A percentile compares a stretch with the other conserved stretches of the same genome.
phyloP scores from a whole-genome alignment of 2,797 vertebrate genomes.

The Anguilla obscura region DNA sequence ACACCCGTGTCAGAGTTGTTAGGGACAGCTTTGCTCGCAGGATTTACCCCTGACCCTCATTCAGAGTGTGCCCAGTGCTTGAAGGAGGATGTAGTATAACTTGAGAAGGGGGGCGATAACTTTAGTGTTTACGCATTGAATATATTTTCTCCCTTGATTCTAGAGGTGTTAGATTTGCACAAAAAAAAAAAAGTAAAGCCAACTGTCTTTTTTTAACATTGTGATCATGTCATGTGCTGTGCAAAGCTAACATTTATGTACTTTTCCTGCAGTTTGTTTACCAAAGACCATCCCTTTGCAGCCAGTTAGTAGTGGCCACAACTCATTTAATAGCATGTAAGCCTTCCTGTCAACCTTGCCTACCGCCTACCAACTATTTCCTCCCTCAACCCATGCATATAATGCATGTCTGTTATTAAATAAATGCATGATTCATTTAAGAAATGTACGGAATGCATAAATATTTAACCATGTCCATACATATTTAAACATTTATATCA shows the following conservation, averaged over 20 bases:
- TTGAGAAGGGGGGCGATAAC: not conserved
- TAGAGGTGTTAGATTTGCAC: not conserved
- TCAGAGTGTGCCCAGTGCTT: slow-evolving; percentile 4
- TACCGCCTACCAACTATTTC: not conserved
- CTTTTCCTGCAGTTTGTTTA: not conserved
- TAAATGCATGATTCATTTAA: slow-evolving; percentile 12
- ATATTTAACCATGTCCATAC: not conserved
- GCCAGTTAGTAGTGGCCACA: not conserved
- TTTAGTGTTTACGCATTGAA: not conserved
- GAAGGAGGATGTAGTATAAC: not conserved
- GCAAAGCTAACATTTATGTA: not conserved
- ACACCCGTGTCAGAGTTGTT: not conserved
- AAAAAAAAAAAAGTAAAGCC: not conserved
- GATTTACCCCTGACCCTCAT: not conserved
- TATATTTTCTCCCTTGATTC: not conserved
- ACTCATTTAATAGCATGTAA: not conserved
- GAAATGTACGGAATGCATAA: slow-evolving; percentile 6
- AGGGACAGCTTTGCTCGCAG: slow-evolving; percentile 15
- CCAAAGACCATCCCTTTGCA: not conserved
- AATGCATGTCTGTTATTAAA: not conserved
- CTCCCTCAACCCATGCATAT: not conserved
- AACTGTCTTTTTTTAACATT: not conserved
- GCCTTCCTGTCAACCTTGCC: not conserved
- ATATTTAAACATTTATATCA: slow-evolving; percentile 17
- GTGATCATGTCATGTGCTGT: not conserved